Evolutionary conservation across 2,888 invertebrate species (phyloP).

Genomic region (Cataglyphis livida): DNA sequence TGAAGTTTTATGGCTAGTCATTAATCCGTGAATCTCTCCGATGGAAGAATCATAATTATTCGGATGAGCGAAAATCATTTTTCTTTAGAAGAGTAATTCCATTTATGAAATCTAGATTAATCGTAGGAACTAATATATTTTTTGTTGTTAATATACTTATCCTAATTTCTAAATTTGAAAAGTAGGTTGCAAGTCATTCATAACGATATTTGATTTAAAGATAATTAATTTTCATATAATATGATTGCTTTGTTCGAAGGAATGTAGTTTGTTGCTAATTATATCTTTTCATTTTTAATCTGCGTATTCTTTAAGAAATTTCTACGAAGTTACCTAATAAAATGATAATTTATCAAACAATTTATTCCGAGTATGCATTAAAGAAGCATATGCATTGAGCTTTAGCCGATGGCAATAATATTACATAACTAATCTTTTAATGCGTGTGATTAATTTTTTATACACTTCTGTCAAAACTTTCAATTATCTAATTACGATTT

Average conservation of each 20-base stretch:
- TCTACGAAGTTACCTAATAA: neutral
- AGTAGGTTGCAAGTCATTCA: neutral
- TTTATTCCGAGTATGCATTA: neutral
- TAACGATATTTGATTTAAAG: neutral
- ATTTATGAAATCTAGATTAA: neutral
- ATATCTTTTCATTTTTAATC: neutral
- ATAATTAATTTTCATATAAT: neutral
- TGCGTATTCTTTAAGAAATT: neutral
- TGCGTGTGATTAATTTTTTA: neutral
- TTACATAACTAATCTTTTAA: slow-evolving; percentile 2
- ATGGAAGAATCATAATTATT: neutral
- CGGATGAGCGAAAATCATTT: neutral
- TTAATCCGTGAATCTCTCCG: slow-evolving; percentile 5
- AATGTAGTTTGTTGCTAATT: neutral
- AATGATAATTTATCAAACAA: neutral
- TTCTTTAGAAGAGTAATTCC: neutral
- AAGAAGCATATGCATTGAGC: neutral
- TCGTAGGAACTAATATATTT: neutral
- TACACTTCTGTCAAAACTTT: neutral
- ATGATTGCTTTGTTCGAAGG: neutral
- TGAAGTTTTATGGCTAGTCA: neutral
- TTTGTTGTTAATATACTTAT: neutral
- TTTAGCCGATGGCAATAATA: neutral
- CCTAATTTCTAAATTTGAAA: neutral
- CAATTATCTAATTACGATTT: neutral